Evolutionary conservation across 2,113 vertebrate genomes (phyloP), one percentile per base, ranked within the genome.

Genomic region (Ceratotherium simum): DNA sequence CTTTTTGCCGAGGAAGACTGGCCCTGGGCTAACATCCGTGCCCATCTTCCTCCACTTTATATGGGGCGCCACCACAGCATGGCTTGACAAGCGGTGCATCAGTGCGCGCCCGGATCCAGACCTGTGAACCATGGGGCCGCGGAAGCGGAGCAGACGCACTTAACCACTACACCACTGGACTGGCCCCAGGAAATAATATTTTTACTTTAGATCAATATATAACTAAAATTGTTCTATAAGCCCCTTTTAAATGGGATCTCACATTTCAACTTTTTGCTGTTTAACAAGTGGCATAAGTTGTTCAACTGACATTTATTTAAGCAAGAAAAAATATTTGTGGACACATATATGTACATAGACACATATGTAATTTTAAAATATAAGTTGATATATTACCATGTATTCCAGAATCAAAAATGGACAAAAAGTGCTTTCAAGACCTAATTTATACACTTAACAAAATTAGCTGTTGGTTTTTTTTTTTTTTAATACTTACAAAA

Each of bases 251-350:
- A 90, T 17, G 51, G 17, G 31, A 60, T 56, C 75, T 82, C 64
- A 20, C 36, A 25, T 73, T 73, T 89, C 56, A 36, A 31, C 72
- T 67, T 83, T 42, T 23, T 14, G 12, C 33, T 48, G 4, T 70
- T 76, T 65, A 42, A 42, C 36, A 67, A 64, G 39, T 56, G 64
- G 23, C 17, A 0, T 39, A 56, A 58, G 56, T 65, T 27, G 9
- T 91, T 54, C 54, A 6, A 56, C 4, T 18, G 58, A 82, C 36
- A 16, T 75, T 27, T 60, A 60, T 62, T 76, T 81, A 48, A 80
- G 17, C n/a, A 82, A 96, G n/a, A 81, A 79, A 90, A 82, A 83
- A 75, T 46, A 87, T 69, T 79, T 69, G 14, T 39, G 10, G 95
- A 60, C 20, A 36, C 58, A 8, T 42, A 10, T n/a, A 16, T n/a